Evolutionary conservation across 2,113 vertebrate genomes (phyloP).

Genomic region (Odobenus rosmarus): DNA sequence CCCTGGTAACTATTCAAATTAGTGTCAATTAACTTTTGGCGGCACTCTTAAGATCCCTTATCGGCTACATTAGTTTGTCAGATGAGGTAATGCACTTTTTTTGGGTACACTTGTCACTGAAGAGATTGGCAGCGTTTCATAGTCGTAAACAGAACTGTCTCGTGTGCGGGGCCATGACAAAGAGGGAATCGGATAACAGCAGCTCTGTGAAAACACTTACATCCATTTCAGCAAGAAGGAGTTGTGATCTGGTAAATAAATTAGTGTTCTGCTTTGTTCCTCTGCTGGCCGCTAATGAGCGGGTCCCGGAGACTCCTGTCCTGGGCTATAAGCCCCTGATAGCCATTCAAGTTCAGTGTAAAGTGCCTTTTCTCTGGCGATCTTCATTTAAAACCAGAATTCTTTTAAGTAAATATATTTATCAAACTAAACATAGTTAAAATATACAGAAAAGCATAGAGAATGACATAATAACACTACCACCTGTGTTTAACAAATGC

Average conservation of each 20-base stretch:
- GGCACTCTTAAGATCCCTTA: conserved; percentile 42
- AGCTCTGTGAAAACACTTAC: conserved; percentile 66
- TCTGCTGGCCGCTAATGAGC: background rate
- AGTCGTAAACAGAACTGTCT: conserved; percentile 67
- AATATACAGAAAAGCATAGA: background rate
- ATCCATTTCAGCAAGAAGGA: background rate
- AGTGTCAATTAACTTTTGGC: conserved; percentile 57
- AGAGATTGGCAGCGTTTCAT: conserved; percentile 49
- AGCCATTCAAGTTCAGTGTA: background rate
- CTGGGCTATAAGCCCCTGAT: background rate
- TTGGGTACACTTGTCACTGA: conserved; percentile 44
- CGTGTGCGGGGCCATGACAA: background rate
- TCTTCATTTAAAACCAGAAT: conserved; percentile 18
- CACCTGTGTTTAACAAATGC: background rate
- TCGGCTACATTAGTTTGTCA: conserved; percentile 47
- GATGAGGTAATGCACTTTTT: conserved; percentile 69
- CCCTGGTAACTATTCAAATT: conserved; percentile 66
- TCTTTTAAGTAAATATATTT: conserved; percentile 4
- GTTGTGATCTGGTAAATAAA: conserved; percentile 25
- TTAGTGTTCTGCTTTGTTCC: background rate
- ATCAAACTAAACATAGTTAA: conserved; percentile 12
- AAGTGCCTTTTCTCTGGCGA: conserved; percentile 15
- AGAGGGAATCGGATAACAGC: conserved; percentile 49
- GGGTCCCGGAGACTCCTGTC: background rate
- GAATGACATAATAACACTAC: background rate